These are phyloP conservation scores for Caenorhabditis japonica DNA, from an alignment of 2,888 invertebrate species.

Conservation along the genomic window DNA sequence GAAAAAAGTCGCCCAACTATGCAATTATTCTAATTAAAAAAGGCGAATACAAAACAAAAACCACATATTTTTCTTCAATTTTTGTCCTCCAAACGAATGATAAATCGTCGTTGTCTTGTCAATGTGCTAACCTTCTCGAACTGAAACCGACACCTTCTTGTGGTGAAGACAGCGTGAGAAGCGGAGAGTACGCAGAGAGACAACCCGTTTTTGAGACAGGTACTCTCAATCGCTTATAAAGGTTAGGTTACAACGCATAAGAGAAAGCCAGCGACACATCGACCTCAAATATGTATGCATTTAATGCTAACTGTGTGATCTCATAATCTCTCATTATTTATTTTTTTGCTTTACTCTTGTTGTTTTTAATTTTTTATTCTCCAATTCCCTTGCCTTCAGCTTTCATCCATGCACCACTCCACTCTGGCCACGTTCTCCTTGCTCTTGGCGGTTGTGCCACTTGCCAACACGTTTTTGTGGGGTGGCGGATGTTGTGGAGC, in stretches of 20 bases:
- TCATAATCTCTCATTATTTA: no score
- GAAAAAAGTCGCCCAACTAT: no score
- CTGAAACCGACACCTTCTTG: conserved; percentile 44
- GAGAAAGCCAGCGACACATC: background rate
- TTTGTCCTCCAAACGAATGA: conserved; percentile 21
- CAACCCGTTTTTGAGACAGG: conserved; percentile 40
- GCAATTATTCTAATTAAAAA: background rate
- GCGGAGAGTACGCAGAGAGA: conserved; percentile 21
- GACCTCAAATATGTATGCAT: no score
- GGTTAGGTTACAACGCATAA: conserved; percentile 44
- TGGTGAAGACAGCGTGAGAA: background rate
- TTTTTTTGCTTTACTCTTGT: background rate
- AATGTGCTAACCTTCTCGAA: conserved; percentile 23
- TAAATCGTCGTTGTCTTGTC: conserved; percentile 19
- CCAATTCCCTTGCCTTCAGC: background rate
- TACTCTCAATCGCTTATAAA: conserved; percentile 39
- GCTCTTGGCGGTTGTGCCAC: conserved; percentile 27
- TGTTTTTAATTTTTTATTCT: conserved; percentile 7
- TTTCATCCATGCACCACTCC: conserved; percentile 32
- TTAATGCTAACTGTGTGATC: no score
- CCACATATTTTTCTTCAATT: background rate
- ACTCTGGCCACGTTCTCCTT: conserved; percentile 24
- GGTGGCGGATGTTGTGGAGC: conserved; percentile 42
- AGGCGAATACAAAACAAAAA: conserved; percentile 4
- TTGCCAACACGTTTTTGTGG: conserved; percentile 26